Evolutionary conservation across 2,888 invertebrate genomes (phyloP).

Genomic region (Pammene aurita): DNA sequence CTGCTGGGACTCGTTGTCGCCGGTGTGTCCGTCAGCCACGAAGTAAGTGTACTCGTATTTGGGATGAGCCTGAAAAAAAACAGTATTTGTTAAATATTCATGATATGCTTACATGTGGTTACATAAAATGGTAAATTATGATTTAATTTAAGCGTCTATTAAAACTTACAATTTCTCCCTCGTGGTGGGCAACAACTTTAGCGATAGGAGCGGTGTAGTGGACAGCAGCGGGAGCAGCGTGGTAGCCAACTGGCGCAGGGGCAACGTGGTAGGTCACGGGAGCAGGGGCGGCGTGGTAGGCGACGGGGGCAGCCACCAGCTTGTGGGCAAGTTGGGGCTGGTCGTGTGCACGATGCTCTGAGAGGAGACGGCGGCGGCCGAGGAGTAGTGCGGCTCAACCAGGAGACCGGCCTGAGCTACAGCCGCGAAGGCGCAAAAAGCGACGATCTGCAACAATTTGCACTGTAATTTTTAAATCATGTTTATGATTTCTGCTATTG

Average conservation of each 20-base stretch:
- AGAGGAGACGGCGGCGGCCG: constrained; percentile 66
- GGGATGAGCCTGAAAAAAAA: constrained; percentile 63
- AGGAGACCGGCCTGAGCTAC: constrained; percentile 65
- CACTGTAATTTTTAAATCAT: no score
- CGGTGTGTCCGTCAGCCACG: constrained; percentile 74
- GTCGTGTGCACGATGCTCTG: constrained; percentile 70
- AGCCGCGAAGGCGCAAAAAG: constrained; percentile 62
- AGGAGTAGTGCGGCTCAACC: constrained; percentile 62
- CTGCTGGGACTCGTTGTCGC: constrained; percentile 76
- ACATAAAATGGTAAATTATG: no score
- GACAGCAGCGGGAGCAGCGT: constrained; percentile 38
- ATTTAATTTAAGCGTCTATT: no score
- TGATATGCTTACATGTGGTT: no score
- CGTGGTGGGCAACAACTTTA: constrained; percentile 42
- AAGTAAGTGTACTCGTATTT: constrained; percentile 76
- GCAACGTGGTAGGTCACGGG: constrained; percentile 46
- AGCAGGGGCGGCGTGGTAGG: constrained; percentile 46
- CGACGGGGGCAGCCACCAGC: constrained; percentile 51
- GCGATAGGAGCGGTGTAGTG: constrained; percentile 42
- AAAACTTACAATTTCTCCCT: constrained; percentile 41
- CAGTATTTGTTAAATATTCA: neutral
- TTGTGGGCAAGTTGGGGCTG: constrained; percentile 49
- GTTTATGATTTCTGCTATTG: no score
- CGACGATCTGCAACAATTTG: no score
- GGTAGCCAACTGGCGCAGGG: constrained; percentile 48